These are phyloP conservation scores for Tetropium fuscum DNA, from an alignment of 2,888 invertebrate genomes.

Conservation along the genomic window DNA sequence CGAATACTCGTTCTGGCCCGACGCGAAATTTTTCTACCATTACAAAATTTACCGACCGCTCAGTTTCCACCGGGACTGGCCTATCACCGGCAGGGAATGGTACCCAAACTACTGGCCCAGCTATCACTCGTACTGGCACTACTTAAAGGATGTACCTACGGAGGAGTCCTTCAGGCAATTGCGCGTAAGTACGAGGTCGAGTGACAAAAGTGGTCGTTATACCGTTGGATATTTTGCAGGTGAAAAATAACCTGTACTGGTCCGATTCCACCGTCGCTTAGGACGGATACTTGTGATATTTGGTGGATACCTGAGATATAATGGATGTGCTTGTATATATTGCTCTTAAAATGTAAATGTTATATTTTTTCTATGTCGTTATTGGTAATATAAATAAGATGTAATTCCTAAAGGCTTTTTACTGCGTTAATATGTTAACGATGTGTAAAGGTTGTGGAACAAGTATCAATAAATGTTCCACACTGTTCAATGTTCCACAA, in stretches of 20 bases:
- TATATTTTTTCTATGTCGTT: no score
- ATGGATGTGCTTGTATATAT: no score
- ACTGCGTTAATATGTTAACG: no score
- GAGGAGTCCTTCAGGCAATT: constrained; percentile 49
- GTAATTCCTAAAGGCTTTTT: no score
- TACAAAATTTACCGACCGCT: constrained; percentile 53
- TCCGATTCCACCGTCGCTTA: constrained; percentile 33
- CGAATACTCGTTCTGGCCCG: constrained; percentile 53
- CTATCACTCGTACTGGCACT: constrained; percentile 49
- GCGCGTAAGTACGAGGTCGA: constrained; percentile 45
- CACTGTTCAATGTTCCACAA: no score
- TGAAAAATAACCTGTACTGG: constrained; percentile 45
- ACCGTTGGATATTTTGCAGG: constrained; percentile 30
- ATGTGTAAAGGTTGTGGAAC: no score
- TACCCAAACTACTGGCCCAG: constrained; percentile 52
- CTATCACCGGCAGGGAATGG: constrained; percentile 49
- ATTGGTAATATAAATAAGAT: no score
- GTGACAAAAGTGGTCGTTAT: not conserved
- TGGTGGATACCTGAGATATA: no score
- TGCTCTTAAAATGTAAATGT: no score
- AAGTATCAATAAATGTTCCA: no score
- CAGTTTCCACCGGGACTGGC: constrained; percentile 50
- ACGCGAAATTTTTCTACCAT: constrained; percentile 53
- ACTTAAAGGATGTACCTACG: constrained; percentile 47
- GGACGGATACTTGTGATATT: not conserved